Evolutionary conservation across 2,888 invertebrate genomes (phyloP).

Genomic region (Cheilosia impressa): DNA sequence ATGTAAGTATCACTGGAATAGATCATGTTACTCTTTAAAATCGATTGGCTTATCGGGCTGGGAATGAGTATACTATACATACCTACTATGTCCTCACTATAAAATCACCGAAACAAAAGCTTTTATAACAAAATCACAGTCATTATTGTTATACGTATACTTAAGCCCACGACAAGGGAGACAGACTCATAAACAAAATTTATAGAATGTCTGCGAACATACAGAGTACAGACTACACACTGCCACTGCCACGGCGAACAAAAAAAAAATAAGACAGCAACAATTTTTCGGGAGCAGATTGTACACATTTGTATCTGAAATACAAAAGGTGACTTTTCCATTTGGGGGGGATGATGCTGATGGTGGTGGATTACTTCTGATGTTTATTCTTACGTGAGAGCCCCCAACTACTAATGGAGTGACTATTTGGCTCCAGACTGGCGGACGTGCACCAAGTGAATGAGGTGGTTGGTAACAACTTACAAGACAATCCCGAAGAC

Average conservation of each 20-base stretch:
- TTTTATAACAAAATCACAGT: conserved; percentile 71
- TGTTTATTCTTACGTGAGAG: conserved; percentile 63
- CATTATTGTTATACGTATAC: conserved; percentile 68
- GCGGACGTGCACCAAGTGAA: conserved; percentile 51
- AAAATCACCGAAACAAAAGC: conserved; percentile 68
- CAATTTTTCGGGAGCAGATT: conserved; percentile 42
- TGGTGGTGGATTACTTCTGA: conserved; percentile 56
- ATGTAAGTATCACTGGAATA: conserved; percentile 46
- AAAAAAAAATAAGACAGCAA: conserved; percentile 37
- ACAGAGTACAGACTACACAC: too few relatives aligned
- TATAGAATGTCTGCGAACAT: conserved; percentile 37
- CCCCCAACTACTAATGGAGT: conserved; percentile 55
- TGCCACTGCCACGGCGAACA: background rate
- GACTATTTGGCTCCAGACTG: conserved; percentile 71
- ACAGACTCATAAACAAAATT: conserved; percentile 68
- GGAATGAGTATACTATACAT: background rate
- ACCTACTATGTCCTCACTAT: conserved; percentile 3
- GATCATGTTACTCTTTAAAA: conserved; percentile 18
- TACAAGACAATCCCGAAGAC: conserved; percentile 61
- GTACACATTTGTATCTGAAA: conserved; percentile 54
- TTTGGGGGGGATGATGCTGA: conserved; percentile 30
- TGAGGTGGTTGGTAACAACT: conserved; percentile 26
- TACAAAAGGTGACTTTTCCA: conserved; percentile 65
- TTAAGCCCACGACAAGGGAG: conserved; percentile 56
- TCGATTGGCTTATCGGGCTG: background rate